A percentile compares a stretch with the other conserved stretches of the same genome.
Conservation (phyloP, 2,888 invertebrate species). For the Meiosimyza decipiens region DNA sequence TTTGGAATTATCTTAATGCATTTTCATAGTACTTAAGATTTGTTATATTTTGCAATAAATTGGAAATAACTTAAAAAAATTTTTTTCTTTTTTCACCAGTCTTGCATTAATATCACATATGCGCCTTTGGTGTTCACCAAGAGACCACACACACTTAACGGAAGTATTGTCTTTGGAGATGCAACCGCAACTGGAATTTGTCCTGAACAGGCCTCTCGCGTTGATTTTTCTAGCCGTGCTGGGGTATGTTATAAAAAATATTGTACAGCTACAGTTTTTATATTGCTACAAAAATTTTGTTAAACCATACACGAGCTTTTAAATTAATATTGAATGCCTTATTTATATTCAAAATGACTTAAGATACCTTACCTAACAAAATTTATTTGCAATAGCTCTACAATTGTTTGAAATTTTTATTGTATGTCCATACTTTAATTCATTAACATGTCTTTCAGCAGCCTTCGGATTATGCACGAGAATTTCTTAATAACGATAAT, state of each 20-base stretch:
- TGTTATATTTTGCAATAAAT: no score
- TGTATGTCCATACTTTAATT: no score
- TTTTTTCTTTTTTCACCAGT: constrained; percentile 50
- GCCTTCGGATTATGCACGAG: constrained; percentile 64
- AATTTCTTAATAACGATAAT: constrained; percentile 60
- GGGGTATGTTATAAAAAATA: constrained; percentile 56
- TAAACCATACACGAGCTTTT: neutral
- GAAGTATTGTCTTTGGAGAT: constrained; percentile 61
- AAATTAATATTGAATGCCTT: no score
- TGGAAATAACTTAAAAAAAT: neutral
- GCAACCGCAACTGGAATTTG: constrained; percentile 55
- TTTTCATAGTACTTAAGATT: no score
- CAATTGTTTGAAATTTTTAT: no score
- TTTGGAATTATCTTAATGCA: no score
- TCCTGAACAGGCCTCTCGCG: constrained; percentile 57
- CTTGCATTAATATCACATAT: constrained; percentile 63
- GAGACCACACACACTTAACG: constrained; percentile 63
- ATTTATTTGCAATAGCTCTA: no score
- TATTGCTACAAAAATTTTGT: neutral
- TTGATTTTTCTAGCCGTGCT: constrained; percentile 59
- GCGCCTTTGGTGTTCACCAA: constrained; percentile 64
- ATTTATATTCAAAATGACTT: no score
- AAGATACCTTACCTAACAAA: no score
- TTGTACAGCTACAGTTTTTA: neutral
- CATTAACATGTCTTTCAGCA: constrained; percentile 37